Evolutionary conservation across 2,888 invertebrate species (phyloP).

Genomic region (Helleia helle): DNA sequence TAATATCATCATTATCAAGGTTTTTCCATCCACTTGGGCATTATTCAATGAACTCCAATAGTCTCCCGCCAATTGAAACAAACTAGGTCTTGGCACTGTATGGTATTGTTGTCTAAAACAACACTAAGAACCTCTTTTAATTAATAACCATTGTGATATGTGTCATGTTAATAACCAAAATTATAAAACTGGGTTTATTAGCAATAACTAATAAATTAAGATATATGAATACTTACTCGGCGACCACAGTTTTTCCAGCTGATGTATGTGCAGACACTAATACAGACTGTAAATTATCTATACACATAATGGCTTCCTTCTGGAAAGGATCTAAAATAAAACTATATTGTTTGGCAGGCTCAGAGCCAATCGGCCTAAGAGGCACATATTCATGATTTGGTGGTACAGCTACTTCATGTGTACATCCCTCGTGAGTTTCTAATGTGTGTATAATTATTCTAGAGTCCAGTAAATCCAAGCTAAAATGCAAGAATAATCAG

Average conservation of each 20-base stretch:
- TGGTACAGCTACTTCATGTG: constrained; percentile 97
- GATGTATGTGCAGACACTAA: constrained; percentile 99
- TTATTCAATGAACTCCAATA: too few species aligned
- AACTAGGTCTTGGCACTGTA: too few species aligned
- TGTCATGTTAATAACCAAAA: too few species aligned
- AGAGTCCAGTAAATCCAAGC: constrained; percentile 83
- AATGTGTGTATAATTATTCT: constrained; percentile 91
- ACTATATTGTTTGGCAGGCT: constrained; percentile 93
- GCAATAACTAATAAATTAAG: too few species aligned
- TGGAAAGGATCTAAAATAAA: constrained; percentile 99
- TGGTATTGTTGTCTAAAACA: too few species aligned
- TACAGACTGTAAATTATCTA: constrained; percentile 98
- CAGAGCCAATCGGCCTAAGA: constrained; percentile 68
- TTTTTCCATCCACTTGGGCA: too few species aligned
- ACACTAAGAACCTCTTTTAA: too few species aligned
- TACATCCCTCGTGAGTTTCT: constrained; percentile 93
- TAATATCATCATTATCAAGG: too few species aligned
- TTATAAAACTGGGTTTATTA: too few species aligned
- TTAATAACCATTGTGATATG: too few species aligned
- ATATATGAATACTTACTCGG: constrained; percentile 91
- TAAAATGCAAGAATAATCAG: constrained; percentile 38
- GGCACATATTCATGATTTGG: constrained; percentile 86
- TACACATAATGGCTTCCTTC: constrained; percentile 95
- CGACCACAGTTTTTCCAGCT: constrained; percentile 99
- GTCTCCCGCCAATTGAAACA: too few species aligned